Base-by-base conservation (phyloP, 2,797 vertebrate species). In the Micrastur ruficollis region DNA sequence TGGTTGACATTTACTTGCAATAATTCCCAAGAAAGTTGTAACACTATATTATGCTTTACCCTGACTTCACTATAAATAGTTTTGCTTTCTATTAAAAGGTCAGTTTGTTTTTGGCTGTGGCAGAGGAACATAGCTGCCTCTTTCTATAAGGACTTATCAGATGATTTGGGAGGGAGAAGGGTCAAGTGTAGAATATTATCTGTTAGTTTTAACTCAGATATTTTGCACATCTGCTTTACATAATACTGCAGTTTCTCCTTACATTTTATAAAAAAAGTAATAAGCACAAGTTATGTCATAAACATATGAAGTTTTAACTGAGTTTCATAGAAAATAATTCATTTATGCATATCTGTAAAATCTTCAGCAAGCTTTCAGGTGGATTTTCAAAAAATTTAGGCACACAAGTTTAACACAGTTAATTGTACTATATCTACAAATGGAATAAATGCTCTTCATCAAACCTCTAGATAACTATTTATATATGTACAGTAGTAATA, bases 51-150 rank as follows among this genome's bases (percentile, higher is more conserved):
- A 18, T 46, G 29, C 26, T 94, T 76, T 83, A 70, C 11, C n/a
- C 15, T 91, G 76, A 73, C 50, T 90, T 76, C 38, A 62, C 44
- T 56, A 53, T 62, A 91, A 91, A 94, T 81, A 82, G 40, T 13
- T 93, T 86, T 85, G 17, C 4, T 90, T 93, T 94, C 79, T 88
- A 25, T 49, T 93, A 67, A 97, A 96, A 97, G 81, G 81, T 89
- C 92, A 91, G 53, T 55, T 87, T 87, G 44, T 4, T 93, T 95
- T 94, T 78, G 66, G 18, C 55, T 78, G 27, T 91, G 61, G 38
- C 32, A 89, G 42, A 55, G 49, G 42, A 91, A 63, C 46, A 75
- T 47, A 92, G 23, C 81, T 94, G 52, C 47, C 65, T 91, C 50
- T 88, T 87, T 82, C 42, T 75, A 15, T 91, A 72, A 89, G 27